These are phyloP conservation scores for Hemiscyllium ocellatum DNA, from an alignment of 2,113 vertebrate genomes.

Conservation along the genomic window DNA sequence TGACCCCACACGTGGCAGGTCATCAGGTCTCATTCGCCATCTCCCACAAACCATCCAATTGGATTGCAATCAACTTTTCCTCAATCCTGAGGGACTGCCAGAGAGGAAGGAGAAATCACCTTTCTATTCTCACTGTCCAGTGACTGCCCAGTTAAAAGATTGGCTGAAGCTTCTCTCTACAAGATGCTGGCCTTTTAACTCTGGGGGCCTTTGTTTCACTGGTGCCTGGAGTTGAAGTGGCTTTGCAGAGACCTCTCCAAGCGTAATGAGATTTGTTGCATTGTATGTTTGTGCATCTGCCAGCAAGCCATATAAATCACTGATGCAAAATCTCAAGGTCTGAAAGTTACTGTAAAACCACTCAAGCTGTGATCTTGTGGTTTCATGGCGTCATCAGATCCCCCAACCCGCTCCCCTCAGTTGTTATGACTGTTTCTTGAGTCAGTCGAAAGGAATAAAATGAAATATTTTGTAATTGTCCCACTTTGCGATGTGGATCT, in stretches of 20 bases:
- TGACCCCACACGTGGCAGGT: no score
- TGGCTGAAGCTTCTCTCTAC: no score
- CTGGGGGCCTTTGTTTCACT: not conserved
- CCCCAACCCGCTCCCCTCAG: not conserved
- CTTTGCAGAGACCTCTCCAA: not conserved
- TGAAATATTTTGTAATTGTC: not conserved
- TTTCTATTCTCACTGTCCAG: no score
- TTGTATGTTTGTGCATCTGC: not conserved
- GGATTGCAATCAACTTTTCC: no score
- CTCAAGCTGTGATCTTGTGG: not conserved
- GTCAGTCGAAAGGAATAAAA: not conserved
- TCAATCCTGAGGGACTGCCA: no score
- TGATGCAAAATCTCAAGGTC: not conserved
- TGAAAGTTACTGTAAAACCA: not conserved
- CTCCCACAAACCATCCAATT: no score
- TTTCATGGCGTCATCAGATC: not conserved
- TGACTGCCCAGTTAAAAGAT: no score
- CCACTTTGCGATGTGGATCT: not conserved
- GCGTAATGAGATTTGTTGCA: not conserved
- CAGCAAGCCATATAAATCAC: not conserved
- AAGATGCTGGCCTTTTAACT: not conserved
- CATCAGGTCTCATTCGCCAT: no score
- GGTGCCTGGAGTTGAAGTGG: not conserved
- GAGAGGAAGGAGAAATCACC: no score
- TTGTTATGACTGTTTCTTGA: not conserved